Evolutionary conservation across 2,797 vertebrate species (phyloP), one percentile per base, ranked within the genome.

Genomic region (Catamblyrhynchus diadema): DNA sequence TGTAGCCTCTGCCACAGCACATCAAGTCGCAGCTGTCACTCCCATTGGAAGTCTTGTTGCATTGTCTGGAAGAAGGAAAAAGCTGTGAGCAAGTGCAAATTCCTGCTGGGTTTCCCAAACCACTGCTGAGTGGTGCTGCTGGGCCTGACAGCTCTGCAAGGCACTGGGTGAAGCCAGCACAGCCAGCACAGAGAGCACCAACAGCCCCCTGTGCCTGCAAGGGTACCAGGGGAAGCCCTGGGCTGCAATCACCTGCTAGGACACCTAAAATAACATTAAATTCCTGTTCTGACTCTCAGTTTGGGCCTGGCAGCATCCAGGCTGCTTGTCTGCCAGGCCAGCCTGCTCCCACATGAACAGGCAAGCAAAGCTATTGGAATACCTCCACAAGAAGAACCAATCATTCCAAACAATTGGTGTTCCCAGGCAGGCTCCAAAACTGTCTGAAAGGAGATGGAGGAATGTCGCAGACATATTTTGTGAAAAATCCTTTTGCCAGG

Each of bases 11-110:
- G 78, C 99, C 99, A 9, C 99, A 99, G 98, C 99, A 99, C 99
- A 99, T 99, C 98, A 99, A 94, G 97, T 99, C 99, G 0, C 99
- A 99, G 98, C 99, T 99, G 98, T 99, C 99, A 1, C 99, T 99
- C 96, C 99, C 99, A 0, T 98, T 96, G 6, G 99, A 99, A 3
- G 99, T 99, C 97, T 99, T 99, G 98, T 99, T 99, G 98, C 99
- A 99, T 90, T 99, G 99, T 94, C 99, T 99, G 98, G 20, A 95
- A 88, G 39, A 93, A 35, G 91, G 37, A 66, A 77, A 64, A 77
- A 0, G 32, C 0, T 2, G n/a, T 93, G 32, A 94, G 82, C 0
- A 2, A 44, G 28, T 2, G 7, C 5, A 74, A 11, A 50, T 6
- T 37, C 37, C 37, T 27, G 12, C 18, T 22, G 42, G 27, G 42